phyloP scores from a whole-genome alignment of 2,113 vertebrate genomes.

The Mobula birostris region DNA sequence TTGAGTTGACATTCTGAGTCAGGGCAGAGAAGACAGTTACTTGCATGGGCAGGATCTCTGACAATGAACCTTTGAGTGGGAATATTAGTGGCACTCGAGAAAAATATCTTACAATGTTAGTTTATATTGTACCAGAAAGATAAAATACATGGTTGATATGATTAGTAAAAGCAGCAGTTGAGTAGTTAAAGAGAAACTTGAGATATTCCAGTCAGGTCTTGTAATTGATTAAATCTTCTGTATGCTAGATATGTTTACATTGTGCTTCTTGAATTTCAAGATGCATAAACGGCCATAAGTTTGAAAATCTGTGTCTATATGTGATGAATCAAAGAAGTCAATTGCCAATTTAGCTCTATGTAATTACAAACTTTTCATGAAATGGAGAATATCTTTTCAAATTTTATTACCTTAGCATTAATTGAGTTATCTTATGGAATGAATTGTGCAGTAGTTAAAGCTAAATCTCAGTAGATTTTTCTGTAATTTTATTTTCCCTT shows the following conservation, averaged over 20 bases:
- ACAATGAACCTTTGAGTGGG: no score
- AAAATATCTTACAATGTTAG: background rate
- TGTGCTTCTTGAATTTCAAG: background rate
- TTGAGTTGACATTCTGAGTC: no score
- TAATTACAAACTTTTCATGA: background rate
- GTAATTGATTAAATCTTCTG: no score
- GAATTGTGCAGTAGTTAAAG: no score
- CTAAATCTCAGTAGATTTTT: no score
- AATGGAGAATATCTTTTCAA: background rate
- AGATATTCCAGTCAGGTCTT: no score
- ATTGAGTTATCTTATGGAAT: background rate
- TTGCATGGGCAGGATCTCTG: no score
- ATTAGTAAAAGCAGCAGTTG: no score
- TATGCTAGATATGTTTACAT: no score
- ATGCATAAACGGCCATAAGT: background rate
- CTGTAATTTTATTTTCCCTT: background rate
- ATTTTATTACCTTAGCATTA: background rate
- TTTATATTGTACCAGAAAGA: background rate
- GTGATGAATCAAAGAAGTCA: background rate
- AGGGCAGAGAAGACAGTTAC: no score
- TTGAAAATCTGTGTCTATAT: background rate
- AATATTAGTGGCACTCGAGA: no score
- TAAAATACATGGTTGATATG: background rate
- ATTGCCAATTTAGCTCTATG: background rate
- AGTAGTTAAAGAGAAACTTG: no score